Percentiles rank a stretch among this genome's conserved stretches.
Conservation (phyloP, 2,797 vertebrate species). For the Typhlichthys eigenmanni region DNA sequence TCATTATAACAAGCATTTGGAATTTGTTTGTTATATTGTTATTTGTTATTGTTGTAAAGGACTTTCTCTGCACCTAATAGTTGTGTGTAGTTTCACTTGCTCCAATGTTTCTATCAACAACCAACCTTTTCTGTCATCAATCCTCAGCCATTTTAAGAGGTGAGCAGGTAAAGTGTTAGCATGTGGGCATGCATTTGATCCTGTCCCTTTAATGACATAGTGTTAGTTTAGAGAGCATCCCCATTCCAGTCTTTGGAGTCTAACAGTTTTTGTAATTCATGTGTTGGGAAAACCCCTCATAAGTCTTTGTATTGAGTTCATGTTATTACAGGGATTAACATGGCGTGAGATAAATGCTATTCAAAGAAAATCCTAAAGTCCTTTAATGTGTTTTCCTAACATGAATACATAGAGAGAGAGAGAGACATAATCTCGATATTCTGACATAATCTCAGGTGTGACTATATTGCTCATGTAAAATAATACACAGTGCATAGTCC, state of each 20-base stretch:
- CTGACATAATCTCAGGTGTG: slow-evolving; percentile 14
- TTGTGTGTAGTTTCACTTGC: not conserved
- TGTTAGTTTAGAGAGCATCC: not conserved
- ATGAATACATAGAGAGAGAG: not conserved
- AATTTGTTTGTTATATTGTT: no score
- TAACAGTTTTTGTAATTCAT: not conserved
- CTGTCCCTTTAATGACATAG: not conserved
- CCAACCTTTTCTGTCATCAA: slow-evolving; percentile 4
- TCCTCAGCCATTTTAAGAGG: not conserved
- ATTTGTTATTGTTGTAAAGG: no score
- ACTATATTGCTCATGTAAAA: slow-evolving; percentile 20
- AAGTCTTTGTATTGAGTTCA: not conserved
- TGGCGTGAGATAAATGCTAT: not conserved
- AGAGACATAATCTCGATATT: not conserved
- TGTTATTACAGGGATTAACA: not conserved
- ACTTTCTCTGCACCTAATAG: no score
- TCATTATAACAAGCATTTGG: no score
- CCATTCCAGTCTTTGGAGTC: not conserved
- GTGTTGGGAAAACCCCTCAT: not conserved
- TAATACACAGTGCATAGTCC: slow-evolving; percentile 4
- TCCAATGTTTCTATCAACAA: not conserved
- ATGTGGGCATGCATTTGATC: not conserved
- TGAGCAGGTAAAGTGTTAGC: not conserved
- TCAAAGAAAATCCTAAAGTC: not conserved
- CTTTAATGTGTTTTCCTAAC: not conserved